phyloP scores from a whole-genome alignment of 2,113 vertebrate genomes.

The Callipepla californica region DNA sequence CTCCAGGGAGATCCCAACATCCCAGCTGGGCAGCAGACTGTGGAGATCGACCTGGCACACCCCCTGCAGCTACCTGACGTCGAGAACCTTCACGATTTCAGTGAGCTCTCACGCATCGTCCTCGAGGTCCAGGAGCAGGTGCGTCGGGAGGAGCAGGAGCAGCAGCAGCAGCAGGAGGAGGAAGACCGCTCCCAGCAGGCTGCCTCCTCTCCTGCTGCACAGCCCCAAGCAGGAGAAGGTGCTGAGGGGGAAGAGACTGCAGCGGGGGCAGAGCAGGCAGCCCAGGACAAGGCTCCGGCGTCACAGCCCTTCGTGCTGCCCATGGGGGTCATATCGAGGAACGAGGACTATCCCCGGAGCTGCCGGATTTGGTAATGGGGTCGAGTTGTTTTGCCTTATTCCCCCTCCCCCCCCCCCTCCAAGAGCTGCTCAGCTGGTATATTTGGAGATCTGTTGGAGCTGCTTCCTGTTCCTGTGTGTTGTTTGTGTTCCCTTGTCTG shows the following conservation, averaged over 20 bases:
- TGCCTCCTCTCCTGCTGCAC: neutral
- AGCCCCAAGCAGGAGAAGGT: neutral
- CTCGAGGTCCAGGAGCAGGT: constrained; percentile 86
- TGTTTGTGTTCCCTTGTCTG: neutral
- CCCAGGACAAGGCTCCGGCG: constrained; percentile 23
- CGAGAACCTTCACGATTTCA: constrained; percentile 87
- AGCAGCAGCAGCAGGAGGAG: constrained; percentile 13
- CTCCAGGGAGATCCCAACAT: constrained; percentile 96
- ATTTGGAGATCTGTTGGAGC: neutral
- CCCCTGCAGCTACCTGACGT: constrained; percentile 88
- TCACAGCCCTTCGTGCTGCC: constrained; percentile 89
- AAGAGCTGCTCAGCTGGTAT: neutral
- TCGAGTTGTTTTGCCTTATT: neutral
- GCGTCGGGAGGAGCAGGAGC: constrained; percentile 78
- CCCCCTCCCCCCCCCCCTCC: neutral
- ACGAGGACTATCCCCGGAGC: constrained; percentile 93
- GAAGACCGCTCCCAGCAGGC: neutral
- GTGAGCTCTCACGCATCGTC: constrained; percentile 89
- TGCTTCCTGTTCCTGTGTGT: neutral
- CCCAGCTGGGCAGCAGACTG: constrained; percentile 93
- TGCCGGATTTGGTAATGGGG: constrained; percentile 89
- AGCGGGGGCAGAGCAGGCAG: neutral
- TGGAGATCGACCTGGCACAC: constrained; percentile 88
- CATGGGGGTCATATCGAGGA: constrained; percentile 91
- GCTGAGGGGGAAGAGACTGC: constrained; percentile 1